phyloP scores from a whole-genome alignment of 2,113 vertebrate genomes.

The Tragelaphus strepsiceros region DNA sequence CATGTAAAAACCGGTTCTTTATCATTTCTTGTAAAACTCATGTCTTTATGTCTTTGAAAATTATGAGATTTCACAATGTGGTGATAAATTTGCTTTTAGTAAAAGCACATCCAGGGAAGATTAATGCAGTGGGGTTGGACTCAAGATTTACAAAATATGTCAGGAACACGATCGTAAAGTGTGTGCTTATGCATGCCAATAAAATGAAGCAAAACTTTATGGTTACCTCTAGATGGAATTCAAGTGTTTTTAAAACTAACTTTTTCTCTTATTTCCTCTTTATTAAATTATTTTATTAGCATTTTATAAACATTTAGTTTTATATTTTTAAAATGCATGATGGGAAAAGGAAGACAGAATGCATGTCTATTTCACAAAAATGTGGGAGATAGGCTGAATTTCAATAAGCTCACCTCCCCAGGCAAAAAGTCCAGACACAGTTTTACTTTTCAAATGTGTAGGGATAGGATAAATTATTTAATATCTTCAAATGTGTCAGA shows the following conservation, averaged over 20 bases:
- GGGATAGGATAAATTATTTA: background rate
- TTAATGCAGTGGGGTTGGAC: background rate
- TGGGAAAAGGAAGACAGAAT: background rate
- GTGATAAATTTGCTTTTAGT: background rate
- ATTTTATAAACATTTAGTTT: background rate
- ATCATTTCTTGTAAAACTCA: background rate
- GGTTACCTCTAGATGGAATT: background rate
- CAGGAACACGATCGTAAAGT: background rate
- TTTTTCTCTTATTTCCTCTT: background rate
- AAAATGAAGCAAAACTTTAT: background rate
- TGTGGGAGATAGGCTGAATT: background rate
- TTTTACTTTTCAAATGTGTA: background rate
- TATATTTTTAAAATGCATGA: background rate
- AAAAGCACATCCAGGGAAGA: background rate
- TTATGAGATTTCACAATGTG: background rate
- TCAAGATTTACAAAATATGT: conserved; percentile 1
- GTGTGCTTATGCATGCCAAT: background rate
- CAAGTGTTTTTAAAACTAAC: background rate
- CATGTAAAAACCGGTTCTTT: background rate
- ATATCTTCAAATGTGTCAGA: background rate
- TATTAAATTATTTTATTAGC: background rate
- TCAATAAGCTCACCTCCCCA: background rate
- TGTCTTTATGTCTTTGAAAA: background rate
- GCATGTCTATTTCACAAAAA: background rate
- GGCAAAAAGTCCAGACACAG: background rate